phyloP scores from a whole-genome alignment of 2,113 vertebrate genomes.

The Nansenia antarctica region DNA sequence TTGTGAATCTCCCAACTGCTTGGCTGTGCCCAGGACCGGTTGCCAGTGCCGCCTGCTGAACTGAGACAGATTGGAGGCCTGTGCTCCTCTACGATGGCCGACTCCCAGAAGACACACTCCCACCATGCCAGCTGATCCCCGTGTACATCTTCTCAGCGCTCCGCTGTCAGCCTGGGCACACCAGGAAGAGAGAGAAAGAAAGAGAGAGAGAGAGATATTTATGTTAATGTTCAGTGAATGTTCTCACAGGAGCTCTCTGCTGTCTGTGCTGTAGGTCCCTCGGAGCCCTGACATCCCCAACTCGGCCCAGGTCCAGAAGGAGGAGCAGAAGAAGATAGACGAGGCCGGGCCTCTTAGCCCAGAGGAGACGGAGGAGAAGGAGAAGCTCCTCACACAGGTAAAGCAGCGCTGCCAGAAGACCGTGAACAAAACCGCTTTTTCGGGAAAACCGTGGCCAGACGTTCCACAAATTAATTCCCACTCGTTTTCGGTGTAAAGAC shows the following conservation, averaged over 20 bases:
- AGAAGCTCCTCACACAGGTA: constrained; percentile 87
- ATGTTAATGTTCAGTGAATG: neutral
- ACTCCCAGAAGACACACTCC: neutral
- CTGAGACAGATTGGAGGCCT: neutral
- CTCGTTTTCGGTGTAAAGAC: too few relatives aligned
- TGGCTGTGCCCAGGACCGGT: neutral
- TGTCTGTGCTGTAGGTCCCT: constrained; percentile 73
- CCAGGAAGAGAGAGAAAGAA: neutral
- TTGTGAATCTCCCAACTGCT: neutral
- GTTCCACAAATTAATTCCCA: too few relatives aligned
- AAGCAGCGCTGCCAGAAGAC: neutral
- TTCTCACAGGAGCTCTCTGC: neutral
- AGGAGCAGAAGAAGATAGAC: constrained; percentile 89
- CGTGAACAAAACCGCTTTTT: neutral
- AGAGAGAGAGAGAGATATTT: neutral
- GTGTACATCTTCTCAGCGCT: neutral
- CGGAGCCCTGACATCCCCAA: constrained; percentile 84
- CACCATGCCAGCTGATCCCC: constrained; percentile 2
- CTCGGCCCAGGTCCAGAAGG: constrained; percentile 82
- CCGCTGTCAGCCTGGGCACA: neutral
- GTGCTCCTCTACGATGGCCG: neutral
- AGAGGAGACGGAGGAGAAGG: constrained; percentile 87
- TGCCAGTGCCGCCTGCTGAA: constrained; percentile 1
- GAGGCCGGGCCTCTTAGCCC: constrained; percentile 81
- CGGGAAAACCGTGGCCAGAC: neutral